Base-by-base conservation (phyloP, 2,797 vertebrate genomes). In the Cetoscarus ocellatus region DNA sequence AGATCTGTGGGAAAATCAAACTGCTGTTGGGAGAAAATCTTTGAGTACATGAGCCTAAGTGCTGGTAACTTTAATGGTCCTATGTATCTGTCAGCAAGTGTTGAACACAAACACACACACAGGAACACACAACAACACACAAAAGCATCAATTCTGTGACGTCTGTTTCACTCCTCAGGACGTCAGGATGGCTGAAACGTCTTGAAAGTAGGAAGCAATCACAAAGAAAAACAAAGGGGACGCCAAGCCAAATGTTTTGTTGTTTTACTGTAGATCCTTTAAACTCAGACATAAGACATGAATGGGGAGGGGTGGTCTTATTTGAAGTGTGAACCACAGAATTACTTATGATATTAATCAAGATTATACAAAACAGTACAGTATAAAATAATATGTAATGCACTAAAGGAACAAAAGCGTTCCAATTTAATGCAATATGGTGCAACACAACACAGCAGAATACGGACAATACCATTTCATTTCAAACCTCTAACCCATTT, bases 61-160 rank as follows among this genome's bases (percentile, higher is more conserved):
- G 81, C 75, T 75, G 69, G 55, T 35, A 88, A 82, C 18, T 18
- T 78, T 88, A 83, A 90, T 78, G 66, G 71, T 73, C 62, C 67
- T 0, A 5, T 67, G 67, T 56, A 83, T 79, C 73, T 65, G 43
- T 83, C 74, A 76, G 80, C 38, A 63, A 62, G 63, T 50, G 14
- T 75, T 61, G 14, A 58, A 67, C 61, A 61, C 19, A 57, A 43
- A 68, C 19, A 83, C 68, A 62, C n/a, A 39, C 44, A 43, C 67
- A 43, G 27, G 48, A 14, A 34, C 27, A 43, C 17, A 48, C 13
- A 64, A 36, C 45, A 17, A 60, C 48, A 59, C 38, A 61, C 58
- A 62, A 35, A 64, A 14, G 2, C 45, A 17, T 47, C 43, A 61
- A 27, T 12, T 61, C 19, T 40, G 35, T 49, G 51, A 69, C 11